A percentile compares a stretch with the other conserved stretches of the same genome.
These are phyloP conservation scores for Epizoanthus rinbou DNA, from an alignment of 92 coral and sea anemone genomes.

Conservation along the genomic window DNA sequence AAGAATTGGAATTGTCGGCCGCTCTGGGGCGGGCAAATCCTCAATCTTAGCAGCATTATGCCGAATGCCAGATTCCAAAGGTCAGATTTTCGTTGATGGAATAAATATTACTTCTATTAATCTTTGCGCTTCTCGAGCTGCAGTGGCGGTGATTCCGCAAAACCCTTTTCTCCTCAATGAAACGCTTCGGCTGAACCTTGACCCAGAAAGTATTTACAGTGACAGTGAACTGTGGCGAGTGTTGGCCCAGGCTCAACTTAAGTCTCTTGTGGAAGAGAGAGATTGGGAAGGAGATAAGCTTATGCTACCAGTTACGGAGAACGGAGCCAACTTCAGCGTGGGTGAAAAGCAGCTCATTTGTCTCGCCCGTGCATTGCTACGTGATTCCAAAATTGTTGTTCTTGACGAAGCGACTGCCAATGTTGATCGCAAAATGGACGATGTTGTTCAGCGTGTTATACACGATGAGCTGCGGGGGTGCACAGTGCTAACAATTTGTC, in stretches of 20 bases:
- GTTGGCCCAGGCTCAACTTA: constrained; percentile 5
- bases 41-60: constrained; percentile 21
- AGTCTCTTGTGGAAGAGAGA: constrained; percentile 3
- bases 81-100: constrained; percentile 41
- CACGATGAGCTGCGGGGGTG: neutral
- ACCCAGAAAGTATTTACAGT: constrained; percentile 5
- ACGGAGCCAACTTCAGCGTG: constrained; percentile 34
- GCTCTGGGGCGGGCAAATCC: constrained; percentile 46
- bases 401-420: constrained; percentile 32
- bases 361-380: constrained; percentile 13
- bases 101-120: constrained; percentile 36
- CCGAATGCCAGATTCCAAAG: constrained; percentile 16
- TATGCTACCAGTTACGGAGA: constrained; percentile 1
- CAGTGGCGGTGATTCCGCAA: constrained; percentile 8
- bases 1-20: constrained; percentile 36
- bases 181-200: constrained; percentile 28
- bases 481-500: constrained; percentile 1
- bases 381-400: constrained; percentile 27
- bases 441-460: neutral
- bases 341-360: constrained; percentile 38
- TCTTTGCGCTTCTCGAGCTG: constrained; percentile 8
- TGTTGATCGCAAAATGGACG: constrained; percentile 10
- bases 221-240: constrained; percentile 14
- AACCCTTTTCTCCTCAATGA: constrained; percentile 5
- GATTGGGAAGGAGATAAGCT: neutral